These are phyloP conservation scores for Drosophila micromelanica DNA, from an alignment of 1,140 invertebrate genomes.

Conservation along the genomic window DNA sequence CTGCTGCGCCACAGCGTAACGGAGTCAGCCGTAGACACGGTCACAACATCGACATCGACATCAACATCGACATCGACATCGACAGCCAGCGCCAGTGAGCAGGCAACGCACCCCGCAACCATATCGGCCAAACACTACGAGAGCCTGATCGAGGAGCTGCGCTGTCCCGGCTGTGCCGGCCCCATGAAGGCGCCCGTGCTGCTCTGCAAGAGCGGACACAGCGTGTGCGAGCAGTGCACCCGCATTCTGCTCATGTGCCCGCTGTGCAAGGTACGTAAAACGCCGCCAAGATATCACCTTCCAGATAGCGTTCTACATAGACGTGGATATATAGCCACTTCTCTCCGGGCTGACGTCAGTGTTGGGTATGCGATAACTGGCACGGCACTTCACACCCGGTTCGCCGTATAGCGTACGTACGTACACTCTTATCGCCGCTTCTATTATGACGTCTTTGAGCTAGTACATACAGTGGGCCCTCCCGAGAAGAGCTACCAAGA, in stretches of 20 bases:
- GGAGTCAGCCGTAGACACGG: constrained; percentile 7
- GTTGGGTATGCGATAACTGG: constrained; percentile 35
- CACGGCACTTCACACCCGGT: neutral
- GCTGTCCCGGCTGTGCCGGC: constrained; percentile 80
- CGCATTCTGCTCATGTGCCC: constrained; percentile 77
- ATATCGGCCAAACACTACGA: constrained; percentile 74
- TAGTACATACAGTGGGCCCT: too few species aligned
- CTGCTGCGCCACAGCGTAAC: constrained; percentile 36
- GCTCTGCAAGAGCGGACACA: constrained; percentile 79
- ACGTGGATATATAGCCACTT: neutral
- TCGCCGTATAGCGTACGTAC: neutral
- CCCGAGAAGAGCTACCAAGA: too few species aligned
- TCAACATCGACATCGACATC: neutral
- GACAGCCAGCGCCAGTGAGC: constrained; percentile 8
- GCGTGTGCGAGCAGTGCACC: constrained; percentile 79
- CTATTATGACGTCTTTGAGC: constrained; percentile 28
- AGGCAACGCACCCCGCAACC: constrained; percentile 1
- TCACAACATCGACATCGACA: neutral
- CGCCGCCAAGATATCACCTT: neutral
- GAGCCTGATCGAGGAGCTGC: constrained; percentile 76
- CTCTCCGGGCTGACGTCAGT: constrained; percentile 24
- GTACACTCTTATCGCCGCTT: constrained; percentile 9
- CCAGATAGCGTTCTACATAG: neutral
- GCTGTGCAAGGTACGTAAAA: constrained; percentile 70
- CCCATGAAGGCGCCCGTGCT: constrained; percentile 79